Base-by-base conservation (phyloP, 1,140 invertebrate genomes). In the Diorhabda carinulata region DNA sequence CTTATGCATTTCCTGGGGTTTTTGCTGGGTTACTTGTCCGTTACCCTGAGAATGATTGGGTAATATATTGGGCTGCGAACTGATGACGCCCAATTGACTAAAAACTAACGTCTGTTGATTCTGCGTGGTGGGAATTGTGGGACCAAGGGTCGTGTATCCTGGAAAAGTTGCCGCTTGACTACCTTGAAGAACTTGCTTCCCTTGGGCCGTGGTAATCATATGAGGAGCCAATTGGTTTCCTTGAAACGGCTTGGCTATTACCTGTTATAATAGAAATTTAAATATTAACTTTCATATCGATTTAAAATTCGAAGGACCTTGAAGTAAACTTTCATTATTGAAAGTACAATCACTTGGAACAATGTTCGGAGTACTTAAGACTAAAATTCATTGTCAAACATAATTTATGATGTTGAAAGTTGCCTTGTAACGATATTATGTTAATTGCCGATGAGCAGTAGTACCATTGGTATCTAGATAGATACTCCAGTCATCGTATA, bases 161-260 rank as follows among this genome's bases (percentile, higher is more conserved):
- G 90, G 83, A 83, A 90, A 87, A 75, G 89, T 81, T 61, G 83
- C 85, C 68, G 84, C 82, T 79, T 87, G 86, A 62, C 86, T 84
- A 60, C 78, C 81, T 77, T 87, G 85, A 3, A 90, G 80, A 72
- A 87, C 87, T 82, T 85, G 87, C 82, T 89, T 92, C 76, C 84
- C 89, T 80, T 84, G 89, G 59, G 88, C 84, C 0, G 91, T 86
- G 2, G 91, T 89, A 52, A 94, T 79, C 90, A 94, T 92, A 74
- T 94, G 92, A 0, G 90, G 90, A 2, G 86, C 86, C 4, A 92
- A 78, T 75, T 92, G 91, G 68, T 89, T 89, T 2, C 90, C 87
- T 81, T 92, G 91, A 78, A 94, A 93, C 0, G 91, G 89, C 79
- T 94, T 94, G 3, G 91, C 87, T 65, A 92, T 92, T 4, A 92